Evolutionary conservation across 2,888 invertebrate species (phyloP), one percentile per base, ranked within the genome.

Genomic region (Pandemis heparana): DNA sequence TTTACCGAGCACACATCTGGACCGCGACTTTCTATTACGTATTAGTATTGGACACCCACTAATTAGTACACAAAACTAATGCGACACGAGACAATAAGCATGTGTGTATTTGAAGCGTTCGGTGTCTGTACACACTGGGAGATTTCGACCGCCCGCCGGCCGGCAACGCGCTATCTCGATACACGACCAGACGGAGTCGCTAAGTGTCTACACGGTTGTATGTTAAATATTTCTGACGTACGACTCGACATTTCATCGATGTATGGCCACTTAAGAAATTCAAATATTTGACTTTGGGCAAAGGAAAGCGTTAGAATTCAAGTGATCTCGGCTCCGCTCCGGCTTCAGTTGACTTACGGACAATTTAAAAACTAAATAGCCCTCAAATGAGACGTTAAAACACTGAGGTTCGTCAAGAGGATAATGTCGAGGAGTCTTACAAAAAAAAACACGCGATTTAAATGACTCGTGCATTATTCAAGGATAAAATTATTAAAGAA

Each of bases 251-350:
- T 89, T 87, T 90, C 90, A 89, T 90, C 91, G 91, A 90, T 92
- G 92, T 89, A 90, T 87, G 91, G 90, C 90, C 94, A 93, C 94
- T 94, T 94, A 94, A 92, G 87, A 89, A 90, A 92, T 92, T 90
- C 89, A 94, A 94, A 94, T 94, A 94, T 94, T 94, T 92, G 87
- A 87, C 91, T 83, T 89, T 91, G 92, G 91, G 88, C 92, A 90
- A 92, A 94, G 91, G 90, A 94, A 94, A 94, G 94, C 94, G 94
- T 94, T 94, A 94, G 93, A 92, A 94, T 93, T 94, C 92, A 94
- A 94, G 94, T 94, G 94, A 94, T 94, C 92, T 91, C 84, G 84
- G 85, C 89, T 87, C 82, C 86, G 88, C 86, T 88, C 85, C 84
- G 90, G 80, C 86, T 87, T 88, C 85, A 89, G 93, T 93, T 92